A percentile compares a stretch with the other conserved stretches of the same genome.
Conservation (phyloP, 2,888 invertebrate species). For the Cancer borealis region DNA sequence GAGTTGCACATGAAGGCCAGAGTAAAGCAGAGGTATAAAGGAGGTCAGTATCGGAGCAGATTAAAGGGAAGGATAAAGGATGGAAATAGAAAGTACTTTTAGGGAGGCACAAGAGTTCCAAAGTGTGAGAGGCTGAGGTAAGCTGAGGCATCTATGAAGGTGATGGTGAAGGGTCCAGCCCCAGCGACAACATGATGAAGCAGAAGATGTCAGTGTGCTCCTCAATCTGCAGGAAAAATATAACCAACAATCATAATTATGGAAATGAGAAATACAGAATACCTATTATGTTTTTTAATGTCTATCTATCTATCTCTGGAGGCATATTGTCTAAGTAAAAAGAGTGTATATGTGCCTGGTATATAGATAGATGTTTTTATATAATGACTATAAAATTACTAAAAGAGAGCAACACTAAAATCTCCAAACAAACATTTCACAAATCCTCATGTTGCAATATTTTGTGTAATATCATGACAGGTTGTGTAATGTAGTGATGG, state of each 20-base stretch:
- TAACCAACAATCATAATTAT: not conserved
- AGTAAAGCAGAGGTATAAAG: not conserved
- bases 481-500: too few relatives aligned
- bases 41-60: not conserved
- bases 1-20: not conserved
- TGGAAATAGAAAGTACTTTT: not conserved
- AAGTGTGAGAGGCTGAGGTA: not conserved
- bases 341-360: too few relatives aligned
- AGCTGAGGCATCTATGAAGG: not conserved
- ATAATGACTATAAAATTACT: too few relatives aligned
- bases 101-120: not conserved
- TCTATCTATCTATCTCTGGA: too few relatives aligned
- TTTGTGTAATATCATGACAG: too few relatives aligned
- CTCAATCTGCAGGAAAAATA: conserved; percentile 87
- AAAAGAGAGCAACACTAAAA: too few relatives aligned
- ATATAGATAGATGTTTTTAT: too few relatives aligned
- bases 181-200: conserved; percentile 88
- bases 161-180: conserved; percentile 81
- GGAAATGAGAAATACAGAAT: not conserved
- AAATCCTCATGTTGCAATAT: too few relatives aligned
- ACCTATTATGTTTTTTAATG: too few relatives aligned
- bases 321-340: too few relatives aligned
- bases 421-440: too few relatives aligned
- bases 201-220: conserved; percentile 94
- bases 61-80: not conserved